Evolutionary conservation across 2,797 vertebrate genomes (phyloP), one percentile per base, ranked within the genome.

Genomic region (Falco columbarius): DNA sequence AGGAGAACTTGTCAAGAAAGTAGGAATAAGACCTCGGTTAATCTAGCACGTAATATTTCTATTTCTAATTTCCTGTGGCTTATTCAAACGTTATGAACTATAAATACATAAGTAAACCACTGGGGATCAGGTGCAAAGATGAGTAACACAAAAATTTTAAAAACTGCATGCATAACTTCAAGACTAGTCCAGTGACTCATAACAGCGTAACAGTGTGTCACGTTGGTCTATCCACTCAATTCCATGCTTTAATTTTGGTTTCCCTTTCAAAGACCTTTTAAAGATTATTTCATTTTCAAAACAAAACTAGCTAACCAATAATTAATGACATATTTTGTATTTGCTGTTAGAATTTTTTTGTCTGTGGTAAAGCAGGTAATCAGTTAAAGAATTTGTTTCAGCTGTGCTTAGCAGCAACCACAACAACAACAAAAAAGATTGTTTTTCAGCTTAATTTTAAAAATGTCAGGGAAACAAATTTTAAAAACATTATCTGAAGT

Each of bases 381-480:
- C n/a, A 88, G 72, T 94, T 97, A 94, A 91, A 93, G 24, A 7
- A 76, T 70, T 95, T 89, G 59, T 94, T 97, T 94, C 23, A 58
- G 79, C 42, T 89, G 51, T 89, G 44, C 56, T 94, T 79, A 95
- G 91, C 38, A 93, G 62, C 34, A 93, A 92, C 36, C 9, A 36
- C 36, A 36, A 36, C 36, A 36, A 36, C 36, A 36, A 36, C 34
- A 34, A 91, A 94, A 71, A 22, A 1, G 0, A 70, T 20, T 86
- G n/a, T 9, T 77, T 40, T 68, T 71, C 59, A 79, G 51, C 46
- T 87, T 97, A 85, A 81, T 92, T 96, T 96, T 67, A 59, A 72
- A 95, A 91, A 88, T 71, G 68, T 59, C 83, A 89, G 36, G 54
- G 47, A 85, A 92, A 90, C 14, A 85, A 24, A 92, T 86, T 77